Conservation (phyloP, 2,113 vertebrate genomes). For the Empidonax traillii region DNA sequence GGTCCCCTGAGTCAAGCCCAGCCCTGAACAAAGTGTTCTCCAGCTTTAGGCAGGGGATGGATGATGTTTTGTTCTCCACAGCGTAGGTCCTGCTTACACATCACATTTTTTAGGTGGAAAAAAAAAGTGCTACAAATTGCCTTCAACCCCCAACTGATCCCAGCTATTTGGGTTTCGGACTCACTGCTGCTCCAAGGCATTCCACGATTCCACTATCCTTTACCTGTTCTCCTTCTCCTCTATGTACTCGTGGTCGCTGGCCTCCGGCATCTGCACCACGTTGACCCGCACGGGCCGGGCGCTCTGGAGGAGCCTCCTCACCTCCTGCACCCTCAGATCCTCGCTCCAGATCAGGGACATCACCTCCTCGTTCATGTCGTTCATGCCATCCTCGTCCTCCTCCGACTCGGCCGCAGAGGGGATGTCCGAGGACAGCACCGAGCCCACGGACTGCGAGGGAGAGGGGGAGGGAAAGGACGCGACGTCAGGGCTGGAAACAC, state of each 20-base stretch:
- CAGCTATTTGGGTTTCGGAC: background rate
- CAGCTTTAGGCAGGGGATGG: background rate
- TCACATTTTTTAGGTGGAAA: background rate
- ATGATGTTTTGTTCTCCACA: background rate
- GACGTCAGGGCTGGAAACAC: background rate
- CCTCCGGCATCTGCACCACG: slow-evolving; percentile 92
- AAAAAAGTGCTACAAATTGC: background rate
- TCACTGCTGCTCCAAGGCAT: background rate
- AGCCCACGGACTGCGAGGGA: slow-evolving; percentile 77
- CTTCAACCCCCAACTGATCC: background rate
- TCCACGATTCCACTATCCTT: background rate
- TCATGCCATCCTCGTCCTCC: slow-evolving; percentile 98
- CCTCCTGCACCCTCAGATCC: slow-evolving; percentile 93
- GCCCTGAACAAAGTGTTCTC: background rate
- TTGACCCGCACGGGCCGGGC: slow-evolving; percentile 92
- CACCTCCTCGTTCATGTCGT: slow-evolving; percentile 92
- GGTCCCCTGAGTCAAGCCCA: background rate
- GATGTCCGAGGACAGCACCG: slow-evolving; percentile 84
- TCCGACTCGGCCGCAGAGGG: slow-evolving; percentile 85
- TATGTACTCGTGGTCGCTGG: slow-evolving; percentile 96
- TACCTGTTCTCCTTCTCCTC: slow-evolving; percentile 98
- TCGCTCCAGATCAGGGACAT: slow-evolving; percentile 95
- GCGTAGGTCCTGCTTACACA: background rate
- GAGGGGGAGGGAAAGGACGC: background rate
- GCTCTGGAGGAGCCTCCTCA: slow-evolving; percentile 93